A percentile compares a stretch with the other conserved stretches of the same genome.
Evolutionary conservation across 2,797 vertebrate genomes (phyloP).

Genomic region (Borostomias antarcticus): DNA sequence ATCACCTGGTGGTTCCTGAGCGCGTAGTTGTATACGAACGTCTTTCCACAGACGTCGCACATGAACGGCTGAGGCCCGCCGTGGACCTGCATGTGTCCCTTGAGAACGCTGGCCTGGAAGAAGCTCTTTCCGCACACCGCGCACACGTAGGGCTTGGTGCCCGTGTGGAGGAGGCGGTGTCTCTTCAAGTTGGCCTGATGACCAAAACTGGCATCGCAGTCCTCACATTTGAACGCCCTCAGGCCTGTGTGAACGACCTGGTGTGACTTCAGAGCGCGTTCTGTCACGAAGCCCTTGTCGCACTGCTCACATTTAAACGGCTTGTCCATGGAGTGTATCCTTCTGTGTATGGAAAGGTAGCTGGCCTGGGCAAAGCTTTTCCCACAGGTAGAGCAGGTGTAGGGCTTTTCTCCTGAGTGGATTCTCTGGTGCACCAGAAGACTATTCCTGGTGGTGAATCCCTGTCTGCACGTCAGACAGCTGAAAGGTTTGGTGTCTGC

Average conservation of each 20-base stretch:
- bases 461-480: constrained; percentile 26
- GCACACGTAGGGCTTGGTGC: constrained; percentile 35
- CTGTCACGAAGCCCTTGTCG: constrained; percentile 67
- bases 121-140: constrained; percentile 51
- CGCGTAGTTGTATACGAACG: constrained; percentile 59
- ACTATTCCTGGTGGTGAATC: constrained; percentile 28
- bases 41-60: constrained; percentile 61
- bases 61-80: constrained; percentile 50
- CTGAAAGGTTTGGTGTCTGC: constrained; percentile 29
- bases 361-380: constrained; percentile 32
- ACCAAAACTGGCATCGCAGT: constrained; percentile 64
- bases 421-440: constrained; percentile 28
- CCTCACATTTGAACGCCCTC: constrained; percentile 61
- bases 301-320: constrained; percentile 74
- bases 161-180: constrained; percentile 41
- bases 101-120: constrained; percentile 49
- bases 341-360: constrained; percentile 45
- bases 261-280: constrained; percentile 61
- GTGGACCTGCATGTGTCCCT: constrained; percentile 55
- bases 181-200: constrained; percentile 49
- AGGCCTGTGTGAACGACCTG: constrained; percentile 66
- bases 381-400: constrained; percentile 24
- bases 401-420: constrained; percentile 27
- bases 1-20: constrained; percentile 56
- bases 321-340: constrained; percentile 65